These are phyloP conservation scores for Phrynocephalus forsythii DNA, from an alignment of 2,797 vertebrate genomes.

Conservation along the genomic window DNA sequence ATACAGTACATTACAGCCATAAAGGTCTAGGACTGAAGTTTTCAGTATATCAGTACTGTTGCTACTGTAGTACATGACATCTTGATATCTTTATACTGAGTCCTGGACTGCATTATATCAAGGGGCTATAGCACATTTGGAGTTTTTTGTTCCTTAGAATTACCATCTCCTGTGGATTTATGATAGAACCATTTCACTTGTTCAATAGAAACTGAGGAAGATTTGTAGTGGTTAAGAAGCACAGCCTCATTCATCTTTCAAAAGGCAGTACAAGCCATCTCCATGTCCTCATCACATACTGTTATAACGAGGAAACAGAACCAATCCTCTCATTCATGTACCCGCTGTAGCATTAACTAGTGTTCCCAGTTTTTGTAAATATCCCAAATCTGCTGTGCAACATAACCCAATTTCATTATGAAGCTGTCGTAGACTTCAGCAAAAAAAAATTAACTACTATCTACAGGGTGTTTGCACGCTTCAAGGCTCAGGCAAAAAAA, in stretches of 20 bases:
- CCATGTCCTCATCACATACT: background rate
- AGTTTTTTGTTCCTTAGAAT: too few species aligned
- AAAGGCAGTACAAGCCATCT: background rate
- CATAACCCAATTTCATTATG: background rate
- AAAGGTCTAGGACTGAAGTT: too few species aligned
- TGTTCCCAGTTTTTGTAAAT: background rate
- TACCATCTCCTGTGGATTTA: background rate
- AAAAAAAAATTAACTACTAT: background rate
- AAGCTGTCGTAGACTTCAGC: background rate
- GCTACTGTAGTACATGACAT: too few species aligned
- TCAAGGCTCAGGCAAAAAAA: background rate
- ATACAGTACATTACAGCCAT: too few species aligned
- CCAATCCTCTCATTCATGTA: background rate
- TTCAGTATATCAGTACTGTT: background rate
- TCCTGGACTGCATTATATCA: background rate
- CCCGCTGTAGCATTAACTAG: background rate
- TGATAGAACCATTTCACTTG: background rate
- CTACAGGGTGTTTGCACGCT: background rate
- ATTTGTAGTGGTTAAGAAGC: background rate
- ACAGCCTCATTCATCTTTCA: background rate
- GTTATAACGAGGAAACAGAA: background rate
- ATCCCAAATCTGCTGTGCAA: background rate
- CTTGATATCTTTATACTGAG: background rate
- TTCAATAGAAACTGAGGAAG: background rate
- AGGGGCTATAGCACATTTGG: too few species aligned